Conservation (phyloP, 2,797 vertebrate species). For the Nyctalus aviator region DNA sequence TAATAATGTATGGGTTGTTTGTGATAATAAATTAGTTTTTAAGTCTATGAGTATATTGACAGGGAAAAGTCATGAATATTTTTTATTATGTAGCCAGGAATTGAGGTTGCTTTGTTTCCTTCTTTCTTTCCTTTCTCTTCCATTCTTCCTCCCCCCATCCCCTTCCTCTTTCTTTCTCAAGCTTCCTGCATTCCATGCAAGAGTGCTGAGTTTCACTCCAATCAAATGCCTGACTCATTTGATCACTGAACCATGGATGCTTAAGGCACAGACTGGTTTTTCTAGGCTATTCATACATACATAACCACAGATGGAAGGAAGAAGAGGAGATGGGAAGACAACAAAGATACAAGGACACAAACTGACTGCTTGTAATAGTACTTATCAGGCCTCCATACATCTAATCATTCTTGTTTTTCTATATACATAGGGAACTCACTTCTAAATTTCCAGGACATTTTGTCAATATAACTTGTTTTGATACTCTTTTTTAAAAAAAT, state of each 20-base stretch:
- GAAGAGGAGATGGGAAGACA: background rate
- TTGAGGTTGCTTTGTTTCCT: background rate
- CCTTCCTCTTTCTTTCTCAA: background rate
- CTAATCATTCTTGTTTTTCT: background rate
- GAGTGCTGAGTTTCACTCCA: background rate
- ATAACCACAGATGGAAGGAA: background rate
- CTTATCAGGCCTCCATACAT: background rate
- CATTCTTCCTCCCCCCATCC: background rate
- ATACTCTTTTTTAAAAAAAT: background rate
- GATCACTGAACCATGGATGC: background rate
- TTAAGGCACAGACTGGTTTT: background rate
- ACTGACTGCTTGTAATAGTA: background rate
- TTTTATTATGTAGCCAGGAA: background rate
- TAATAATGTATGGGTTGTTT: background rate
- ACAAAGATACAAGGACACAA: background rate
- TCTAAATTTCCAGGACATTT: background rate
- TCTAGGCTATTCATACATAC: background rate
- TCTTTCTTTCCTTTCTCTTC: too few relatives aligned
- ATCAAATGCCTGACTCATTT: background rate
- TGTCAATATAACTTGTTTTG: background rate
- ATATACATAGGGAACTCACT: background rate
- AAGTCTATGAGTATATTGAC: background rate
- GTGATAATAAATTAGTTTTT: background rate
- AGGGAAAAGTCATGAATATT: background rate
- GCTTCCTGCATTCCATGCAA: background rate